Conservation (phyloP, 2,888 invertebrate genomes). For the Taenaris catops region DNA sequence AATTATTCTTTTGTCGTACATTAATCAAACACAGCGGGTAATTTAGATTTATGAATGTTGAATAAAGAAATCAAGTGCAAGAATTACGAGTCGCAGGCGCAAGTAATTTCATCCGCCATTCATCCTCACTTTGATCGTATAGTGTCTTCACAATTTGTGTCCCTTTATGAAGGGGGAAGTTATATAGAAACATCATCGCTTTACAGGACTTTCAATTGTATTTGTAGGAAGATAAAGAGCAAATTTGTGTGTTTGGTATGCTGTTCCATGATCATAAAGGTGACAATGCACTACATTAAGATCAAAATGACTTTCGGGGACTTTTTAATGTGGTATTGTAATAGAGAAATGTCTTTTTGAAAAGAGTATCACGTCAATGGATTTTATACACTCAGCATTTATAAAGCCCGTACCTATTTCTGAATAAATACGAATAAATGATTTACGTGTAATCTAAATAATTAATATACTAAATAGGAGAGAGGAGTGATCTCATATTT, state of each 20-base stretch:
- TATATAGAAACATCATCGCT: constrained; percentile 4
- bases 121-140: constrained; percentile 54
- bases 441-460: too few species aligned
- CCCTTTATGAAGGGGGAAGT: constrained; percentile 17
- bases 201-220: constrained; percentile 10
- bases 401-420: too few species aligned
- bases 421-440: too few species aligned
- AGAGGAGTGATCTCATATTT: too few species aligned
- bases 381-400: too few species aligned
- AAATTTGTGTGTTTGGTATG: neutral
- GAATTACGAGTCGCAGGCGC: constrained; percentile 51
- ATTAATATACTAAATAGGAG: too few species aligned
- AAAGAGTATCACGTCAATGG: constrained; percentile 7
- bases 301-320: constrained; percentile 20
- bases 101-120: constrained; percentile 46
- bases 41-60: constrained; percentile 43
- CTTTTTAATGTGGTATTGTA: constrained; percentile 16
- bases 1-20: constrained; percentile 19
- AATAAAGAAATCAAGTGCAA: constrained; percentile 68
- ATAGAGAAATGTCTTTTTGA: constrained; percentile 12
- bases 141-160: constrained; percentile 50
- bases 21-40: constrained; percentile 35
- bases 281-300: constrained; percentile 22
- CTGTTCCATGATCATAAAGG: constrained; percentile 12
- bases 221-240: constrained; percentile 2